These are phyloP conservation scores for Melanotaenia maccullochi DNA, from an alignment of 2,797 vertebrate species.

Conservation along the genomic window DNA sequence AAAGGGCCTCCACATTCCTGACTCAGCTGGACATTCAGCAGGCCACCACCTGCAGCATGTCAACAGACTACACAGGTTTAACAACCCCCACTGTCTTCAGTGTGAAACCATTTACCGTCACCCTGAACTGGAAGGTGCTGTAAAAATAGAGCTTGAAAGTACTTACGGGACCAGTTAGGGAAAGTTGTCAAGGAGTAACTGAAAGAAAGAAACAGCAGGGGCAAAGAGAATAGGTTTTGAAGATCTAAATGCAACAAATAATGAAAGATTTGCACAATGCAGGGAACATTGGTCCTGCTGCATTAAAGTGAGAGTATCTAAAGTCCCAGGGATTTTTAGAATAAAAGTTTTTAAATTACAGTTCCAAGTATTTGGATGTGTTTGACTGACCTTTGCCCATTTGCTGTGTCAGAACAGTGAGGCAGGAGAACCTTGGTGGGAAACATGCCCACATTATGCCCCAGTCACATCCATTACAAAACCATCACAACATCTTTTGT, in stretches of 20 bases:
- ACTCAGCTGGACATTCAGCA: slow-evolving; percentile 77
- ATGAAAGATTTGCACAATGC: neutral
- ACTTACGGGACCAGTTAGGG: slow-evolving; percentile 32
- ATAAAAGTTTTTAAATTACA: neutral
- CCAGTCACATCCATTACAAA: slow-evolving; percentile 42
- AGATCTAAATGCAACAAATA: neutral
- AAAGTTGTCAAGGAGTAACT: slow-evolving; percentile 9
- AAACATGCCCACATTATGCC: slow-evolving; percentile 53
- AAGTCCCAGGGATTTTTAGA: slow-evolving; percentile 1
- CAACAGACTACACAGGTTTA: slow-evolving; percentile 62
- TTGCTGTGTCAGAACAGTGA: slow-evolving; percentile 36
- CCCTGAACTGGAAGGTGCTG: slow-evolving; percentile 41
- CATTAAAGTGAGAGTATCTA: neutral
- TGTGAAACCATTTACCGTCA: slow-evolving; percentile 63
- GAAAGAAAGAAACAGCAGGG: neutral
- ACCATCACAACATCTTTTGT: slow-evolving; percentile 50
- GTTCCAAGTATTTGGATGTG: slow-evolving; percentile 20
- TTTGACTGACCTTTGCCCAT: slow-evolving; percentile 60
- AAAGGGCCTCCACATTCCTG: slow-evolving; percentile 74
- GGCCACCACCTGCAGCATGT: slow-evolving; percentile 75
- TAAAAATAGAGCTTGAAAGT: slow-evolving; percentile 58
- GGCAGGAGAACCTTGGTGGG: slow-evolving; percentile 30
- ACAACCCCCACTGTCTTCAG: slow-evolving; percentile 42
- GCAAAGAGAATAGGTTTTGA: neutral
- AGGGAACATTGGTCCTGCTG: neutral